Conservation (phyloP, 2,113 vertebrate species). For the Passer domesticus region DNA sequence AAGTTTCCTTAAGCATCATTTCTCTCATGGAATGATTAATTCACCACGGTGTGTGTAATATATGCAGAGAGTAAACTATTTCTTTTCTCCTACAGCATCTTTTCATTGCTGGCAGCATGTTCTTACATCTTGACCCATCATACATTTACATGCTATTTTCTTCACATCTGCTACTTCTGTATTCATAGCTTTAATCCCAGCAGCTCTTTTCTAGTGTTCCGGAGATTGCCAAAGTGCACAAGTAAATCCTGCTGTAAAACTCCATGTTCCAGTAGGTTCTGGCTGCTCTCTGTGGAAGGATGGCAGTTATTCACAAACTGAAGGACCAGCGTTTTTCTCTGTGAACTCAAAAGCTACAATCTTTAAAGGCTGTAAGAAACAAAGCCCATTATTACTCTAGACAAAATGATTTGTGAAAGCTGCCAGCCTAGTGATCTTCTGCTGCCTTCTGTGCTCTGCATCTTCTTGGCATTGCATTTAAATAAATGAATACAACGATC, state of each 20-base stretch:
- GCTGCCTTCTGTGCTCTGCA: background rate
- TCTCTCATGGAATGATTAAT: background rate
- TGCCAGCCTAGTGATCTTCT: background rate
- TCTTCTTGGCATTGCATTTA: background rate
- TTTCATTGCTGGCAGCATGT: background rate
- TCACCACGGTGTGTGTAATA: background rate
- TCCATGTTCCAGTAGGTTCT: background rate
- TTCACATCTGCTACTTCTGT: conserved; percentile 12
- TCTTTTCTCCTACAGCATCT: conserved; percentile 21
- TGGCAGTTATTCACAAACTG: background rate
- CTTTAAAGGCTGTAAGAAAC: background rate
- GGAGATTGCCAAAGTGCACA: background rate
- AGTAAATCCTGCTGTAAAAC: background rate
- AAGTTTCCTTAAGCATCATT: background rate
- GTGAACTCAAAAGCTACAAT: background rate
- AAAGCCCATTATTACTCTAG: background rate
- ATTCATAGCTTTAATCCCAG: conserved; percentile 1
- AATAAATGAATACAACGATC: background rate
- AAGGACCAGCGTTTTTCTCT: background rate
- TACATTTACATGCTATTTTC: conserved; percentile 27
- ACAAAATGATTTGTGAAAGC: background rate
- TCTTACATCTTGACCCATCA: conserved; percentile 1
- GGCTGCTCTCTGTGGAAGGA: background rate
- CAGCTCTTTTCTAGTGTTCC: background rate
- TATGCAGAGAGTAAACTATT: conserved; percentile 8